Evolutionary conservation across 2,888 invertebrate genomes (phyloP), one percentile per base, ranked within the genome.

Genomic region (Lathronympha strigana): DNA sequence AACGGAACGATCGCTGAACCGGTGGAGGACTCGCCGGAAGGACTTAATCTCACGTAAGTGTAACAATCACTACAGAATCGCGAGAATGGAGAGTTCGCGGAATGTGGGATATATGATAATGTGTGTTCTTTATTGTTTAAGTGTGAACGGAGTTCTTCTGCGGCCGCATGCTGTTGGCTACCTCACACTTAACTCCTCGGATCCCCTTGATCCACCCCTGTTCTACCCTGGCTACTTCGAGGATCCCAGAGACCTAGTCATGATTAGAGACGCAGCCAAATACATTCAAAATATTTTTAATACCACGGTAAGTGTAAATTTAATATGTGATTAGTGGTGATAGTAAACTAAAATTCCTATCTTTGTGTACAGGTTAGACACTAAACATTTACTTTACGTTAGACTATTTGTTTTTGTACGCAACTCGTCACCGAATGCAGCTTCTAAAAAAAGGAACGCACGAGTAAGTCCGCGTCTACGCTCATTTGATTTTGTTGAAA

Each of bases 1-100:
- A 77, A 76, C 0, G 89, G 95, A 0, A 73, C 74, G 0, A 63
- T 89, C 0, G 81, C 83, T n/a, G 92, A 92, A 33, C 68, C 70
- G 0, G 81, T 77, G 8, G 79, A 84, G 60, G 82, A 71, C 9
- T 75, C 78, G 55, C 55, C 73, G 0, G 53, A 66, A 0, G 64
- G 19, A 57, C 45, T 70, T 58, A 87, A 85, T 57, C 73, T 85
- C 1, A 73, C 84, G 86, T 86, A 66, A 79, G 84, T 79, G 13
- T 4, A 25, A 15, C 15, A 5, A 0, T 25, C 1, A 13, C 13
- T 21, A 9, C 13, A 23, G 11, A 33, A 13, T 31, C 9, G 1
- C 31, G 28, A 8, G 28, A 5, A 28, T 28, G 5, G 8, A 1
- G 28, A 28, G 4, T 28, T 28, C 28, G 5, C 5, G 8, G 28